Conservation (phyloP, 1,140 invertebrate species). For the Pantala flavescens region DNA sequence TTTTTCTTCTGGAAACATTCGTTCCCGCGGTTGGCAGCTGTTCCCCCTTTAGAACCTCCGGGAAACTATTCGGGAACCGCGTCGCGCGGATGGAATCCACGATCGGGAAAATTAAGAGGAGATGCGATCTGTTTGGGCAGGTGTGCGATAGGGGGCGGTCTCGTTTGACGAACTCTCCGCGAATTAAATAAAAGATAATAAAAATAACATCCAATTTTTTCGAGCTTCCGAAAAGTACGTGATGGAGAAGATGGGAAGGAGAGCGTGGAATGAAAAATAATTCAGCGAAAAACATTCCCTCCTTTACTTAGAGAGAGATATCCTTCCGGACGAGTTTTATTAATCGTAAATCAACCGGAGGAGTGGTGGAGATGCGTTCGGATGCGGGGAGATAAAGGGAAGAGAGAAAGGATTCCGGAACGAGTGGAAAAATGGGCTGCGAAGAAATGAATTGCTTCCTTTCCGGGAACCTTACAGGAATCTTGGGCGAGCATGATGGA, state of each 20-base stretch:
- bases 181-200: too few relatives aligned
- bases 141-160: too few relatives aligned
- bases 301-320: background rate
- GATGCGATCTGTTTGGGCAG: too few relatives aligned
- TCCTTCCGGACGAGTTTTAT: background rate
- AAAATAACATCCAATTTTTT: too few relatives aligned
- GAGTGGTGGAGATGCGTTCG: background rate
- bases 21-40: constrained; percentile 19
- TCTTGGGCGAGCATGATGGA: constrained; percentile 1
- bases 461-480: background rate
- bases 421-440: background rate
- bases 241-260: constrained; percentile 16
- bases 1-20: constrained; percentile 20
- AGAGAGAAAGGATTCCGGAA: background rate
- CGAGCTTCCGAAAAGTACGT: too few relatives aligned
- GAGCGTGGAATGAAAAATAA: background rate
- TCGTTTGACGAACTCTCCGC: too few relatives aligned
- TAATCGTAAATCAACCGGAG: background rate
- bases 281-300: background rate
- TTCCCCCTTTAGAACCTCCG: too few relatives aligned
- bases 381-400: too few relatives aligned
- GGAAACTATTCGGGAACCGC: too few relatives aligned
- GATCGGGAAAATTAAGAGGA: too few relatives aligned
- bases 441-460: constrained; percentile 2
- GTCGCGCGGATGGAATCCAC: too few relatives aligned